Base-by-base conservation (phyloP, 2,797 vertebrate species). In the Cirrhinus molitorella region DNA sequence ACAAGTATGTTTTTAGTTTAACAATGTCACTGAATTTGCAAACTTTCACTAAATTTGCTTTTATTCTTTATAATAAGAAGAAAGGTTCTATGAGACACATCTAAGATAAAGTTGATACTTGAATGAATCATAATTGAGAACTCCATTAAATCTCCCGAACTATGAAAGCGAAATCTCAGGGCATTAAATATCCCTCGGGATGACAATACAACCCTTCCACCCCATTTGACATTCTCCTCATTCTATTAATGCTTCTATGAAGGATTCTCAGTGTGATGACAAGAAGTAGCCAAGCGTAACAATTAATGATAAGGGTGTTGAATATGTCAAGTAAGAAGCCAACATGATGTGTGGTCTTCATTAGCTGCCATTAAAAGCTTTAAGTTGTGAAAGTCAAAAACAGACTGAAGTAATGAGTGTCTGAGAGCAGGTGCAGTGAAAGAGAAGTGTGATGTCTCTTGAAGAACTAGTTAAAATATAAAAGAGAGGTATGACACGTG, bases 271-370 rank as follows among this genome's bases (percentile, higher is more conserved):
- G 53, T 34, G 47, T 53, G 37, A 83, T 83, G 73, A 76, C 81
- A 83, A 75, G 37, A 68, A 68, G 51, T 70, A 77, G 74, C 66
- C 81, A 78, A 83, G 74, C 78, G 81, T 76, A 71, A 83, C 74
- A 78, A 78, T 83, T 83, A 83, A 83, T 83, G 74, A 70, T 78
- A 61, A 70, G 65, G 53, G 51, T 78, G 81, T 83, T 55, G 55
- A 70, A 83, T 49, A 40, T 78, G 81, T 67, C 74, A 83, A 83
- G 49, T 23, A 43, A 66, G 47, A 73, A 83, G 34, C 61, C 80
- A 71, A 68, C 28, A 12, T 83, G 65, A 83, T 25, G 74, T 71
- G 81, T 78, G 81, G 81, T 83, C 81, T 83, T 83, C 81, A 78
- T 83, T 83, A 78, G 53, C 51, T 78, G 74, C 65, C 81, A 78